Evolutionary conservation across 2,113 vertebrate species (phyloP).

Genomic region (Anhinga anhinga): DNA sequence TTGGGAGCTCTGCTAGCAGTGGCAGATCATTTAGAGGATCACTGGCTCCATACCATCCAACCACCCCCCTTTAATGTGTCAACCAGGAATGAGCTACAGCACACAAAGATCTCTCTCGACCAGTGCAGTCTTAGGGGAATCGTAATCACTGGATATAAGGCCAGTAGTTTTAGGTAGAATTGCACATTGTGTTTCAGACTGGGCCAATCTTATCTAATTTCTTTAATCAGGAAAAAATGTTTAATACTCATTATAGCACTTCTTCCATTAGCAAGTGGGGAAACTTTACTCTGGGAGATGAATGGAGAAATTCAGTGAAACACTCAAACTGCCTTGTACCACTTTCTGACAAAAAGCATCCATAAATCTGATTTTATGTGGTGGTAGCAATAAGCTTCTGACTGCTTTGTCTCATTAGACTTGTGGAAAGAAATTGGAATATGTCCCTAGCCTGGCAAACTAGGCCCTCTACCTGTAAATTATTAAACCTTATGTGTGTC

Average conservation of each 20-base stretch:
- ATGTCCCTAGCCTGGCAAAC: constrained; percentile 27
- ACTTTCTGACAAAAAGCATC: constrained; percentile 22
- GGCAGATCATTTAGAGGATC: background rate
- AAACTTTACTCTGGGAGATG: background rate
- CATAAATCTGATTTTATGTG: constrained; percentile 58
- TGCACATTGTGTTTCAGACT: background rate
- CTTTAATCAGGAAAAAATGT: background rate
- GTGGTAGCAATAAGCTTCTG: constrained; percentile 16
- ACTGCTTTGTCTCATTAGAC: constrained; percentile 50
- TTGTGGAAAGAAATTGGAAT: constrained; percentile 45
- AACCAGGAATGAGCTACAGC: background rate
- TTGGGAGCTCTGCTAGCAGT: background rate
- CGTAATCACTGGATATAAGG: background rate
- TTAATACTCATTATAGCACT: background rate
- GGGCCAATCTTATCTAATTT: background rate
- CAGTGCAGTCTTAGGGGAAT: background rate
- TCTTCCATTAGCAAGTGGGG: background rate
- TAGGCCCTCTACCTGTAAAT: constrained; percentile 24
- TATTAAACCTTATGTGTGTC: constrained; percentile 44
- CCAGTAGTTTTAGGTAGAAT: background rate
- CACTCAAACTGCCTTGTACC: background rate
- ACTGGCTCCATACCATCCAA: background rate
- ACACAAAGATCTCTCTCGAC: background rate
- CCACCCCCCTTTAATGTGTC: background rate
- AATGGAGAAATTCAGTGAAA: constrained; percentile 16